Base-by-base conservation (phyloP, 2,888 invertebrate genomes). In the Drosophila anomelani region DNA sequence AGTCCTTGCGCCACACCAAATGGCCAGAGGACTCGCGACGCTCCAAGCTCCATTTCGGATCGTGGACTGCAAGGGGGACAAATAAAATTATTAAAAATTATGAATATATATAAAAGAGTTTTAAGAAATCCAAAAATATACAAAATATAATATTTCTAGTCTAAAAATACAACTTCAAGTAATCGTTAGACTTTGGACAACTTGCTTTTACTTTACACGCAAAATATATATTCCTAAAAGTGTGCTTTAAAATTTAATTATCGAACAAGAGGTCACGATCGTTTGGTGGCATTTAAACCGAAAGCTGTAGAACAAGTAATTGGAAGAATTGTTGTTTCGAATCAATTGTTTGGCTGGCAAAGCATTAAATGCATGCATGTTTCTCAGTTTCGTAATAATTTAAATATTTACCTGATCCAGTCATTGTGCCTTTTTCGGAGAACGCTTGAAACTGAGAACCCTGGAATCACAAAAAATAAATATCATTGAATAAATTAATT, bases 1-100 rank as follows among this genome's bases (percentile, higher is more conserved):
- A 91, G 39, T 93, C 93, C 55, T 93, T 91, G 39, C 92, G 90
- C 93, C 93, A 93, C 23, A 93, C 93, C 71, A 93, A 89, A 68
- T 91, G 91, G 1, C 93, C 93, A 0, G 92, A 92, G 17, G 93
- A 93, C 55, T 92, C 92, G 15, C 93, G 86, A 10, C 93, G 85
- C 76, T 93, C 93, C 77, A 93, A 80, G 76, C 91, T 93, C 93
- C 93, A 93, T 69, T 92, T 91, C 3, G 93, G 93, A 78, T 93
- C 90, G 76, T 91, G 85, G 23, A 91, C 92, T 92, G 58, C 1
- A 74, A 82, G 32, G 1, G 4, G 12, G n/a, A 55, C 1, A 56
- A 68, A 38, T 8, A 49, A 12, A 23, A 4, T 23, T 23, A 23
- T 23, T 23, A 23, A 4, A 23, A 3, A 23, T 23, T 23, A 23